phyloP scores from a whole-genome alignment of 2,113 vertebrate genomes.

The Potamarius usumacintae region DNA sequence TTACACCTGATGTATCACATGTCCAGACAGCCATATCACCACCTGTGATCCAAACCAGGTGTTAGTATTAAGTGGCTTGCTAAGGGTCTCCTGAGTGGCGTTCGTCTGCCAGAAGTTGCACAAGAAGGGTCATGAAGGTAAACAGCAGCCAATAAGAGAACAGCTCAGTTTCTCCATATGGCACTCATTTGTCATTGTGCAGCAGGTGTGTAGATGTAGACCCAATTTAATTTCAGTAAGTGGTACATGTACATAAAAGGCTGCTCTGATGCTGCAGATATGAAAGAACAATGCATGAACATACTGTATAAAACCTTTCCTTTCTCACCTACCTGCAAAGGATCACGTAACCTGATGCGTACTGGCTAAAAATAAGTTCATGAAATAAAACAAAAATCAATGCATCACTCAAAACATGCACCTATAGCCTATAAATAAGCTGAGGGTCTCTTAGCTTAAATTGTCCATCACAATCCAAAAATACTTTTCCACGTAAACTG shows the following conservation, averaged over 20 bases:
- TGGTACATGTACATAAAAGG: slow-evolving; percentile 13
- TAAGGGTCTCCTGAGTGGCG: slow-evolving; percentile 38
- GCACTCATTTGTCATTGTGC: slow-evolving; percentile 22
- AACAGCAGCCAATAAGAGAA: slow-evolving; percentile 26
- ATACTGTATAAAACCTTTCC: neutral
- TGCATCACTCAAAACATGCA: slow-evolving; percentile 14
- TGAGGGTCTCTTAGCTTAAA: neutral
- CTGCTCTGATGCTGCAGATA: neutral
- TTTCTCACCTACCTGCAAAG: neutral
- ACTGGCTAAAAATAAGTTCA: neutral
- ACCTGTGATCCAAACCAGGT: slow-evolving; percentile 58
- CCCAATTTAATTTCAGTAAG: slow-evolving; percentile 37
- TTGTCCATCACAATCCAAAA: neutral
- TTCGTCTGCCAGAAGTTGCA: slow-evolving; percentile 58
- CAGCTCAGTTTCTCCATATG: slow-evolving; percentile 43
- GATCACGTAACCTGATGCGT: no score
- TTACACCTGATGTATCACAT: slow-evolving; percentile 58
- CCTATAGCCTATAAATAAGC: neutral
- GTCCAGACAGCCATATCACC: slow-evolving; percentile 58
- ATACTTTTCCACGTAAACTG: neutral
- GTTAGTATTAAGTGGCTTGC: slow-evolving; percentile 51
- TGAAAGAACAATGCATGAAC: neutral
- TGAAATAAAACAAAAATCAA: slow-evolving; percentile 42
- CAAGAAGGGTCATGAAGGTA: slow-evolving; percentile 26
- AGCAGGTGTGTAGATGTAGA: slow-evolving; percentile 43